Conservation (phyloP, 2,888 invertebrate species). For the Cheilosia impressa region DNA sequence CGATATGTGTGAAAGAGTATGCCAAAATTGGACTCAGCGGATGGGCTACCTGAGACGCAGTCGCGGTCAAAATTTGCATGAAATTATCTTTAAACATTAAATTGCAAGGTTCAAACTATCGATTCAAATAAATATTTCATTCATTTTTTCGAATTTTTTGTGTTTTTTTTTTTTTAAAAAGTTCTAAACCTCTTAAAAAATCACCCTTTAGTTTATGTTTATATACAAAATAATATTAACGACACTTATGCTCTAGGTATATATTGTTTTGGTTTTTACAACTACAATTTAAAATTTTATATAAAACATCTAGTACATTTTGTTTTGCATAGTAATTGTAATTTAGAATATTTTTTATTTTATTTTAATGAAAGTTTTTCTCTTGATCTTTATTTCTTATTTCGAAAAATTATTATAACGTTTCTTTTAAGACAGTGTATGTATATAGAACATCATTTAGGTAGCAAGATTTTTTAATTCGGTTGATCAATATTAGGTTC, state of each 20-base stretch:
- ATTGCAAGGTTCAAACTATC: too few species aligned
- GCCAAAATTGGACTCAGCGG: too few species aligned
- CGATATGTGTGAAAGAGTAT: too few species aligned
- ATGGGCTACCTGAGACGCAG: too few species aligned
- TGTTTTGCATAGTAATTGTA: conserved; percentile 25
- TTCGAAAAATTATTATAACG: conserved; percentile 65
- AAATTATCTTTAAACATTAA: too few species aligned
- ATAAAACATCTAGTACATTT: conserved; percentile 53
- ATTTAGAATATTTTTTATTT: conserved; percentile 62
- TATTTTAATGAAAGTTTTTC: conserved; percentile 35
- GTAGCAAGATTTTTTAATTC: conserved; percentile 56
- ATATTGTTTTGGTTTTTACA: conserved; percentile 25
- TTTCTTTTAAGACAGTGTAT: conserved; percentile 15
- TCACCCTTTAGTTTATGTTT: conserved; percentile 1
- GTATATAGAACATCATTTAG: conserved; percentile 25
- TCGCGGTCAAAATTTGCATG: too few species aligned
- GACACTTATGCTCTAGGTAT: conserved; percentile 26
- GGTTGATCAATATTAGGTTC: conserved; percentile 62
- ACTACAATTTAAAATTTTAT: conserved; percentile 48
- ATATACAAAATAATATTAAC: conserved; percentile 54
- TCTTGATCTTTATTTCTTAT: neutral
- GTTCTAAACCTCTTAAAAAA: too few species aligned
- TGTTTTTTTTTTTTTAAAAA: too few species aligned
- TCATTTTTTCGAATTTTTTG: too few species aligned
- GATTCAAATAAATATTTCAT: too few species aligned